These are phyloP conservation scores for Oncorhynchus kisutch DNA, from an alignment of 2,113 vertebrate genomes.

Conservation along the genomic window DNA sequence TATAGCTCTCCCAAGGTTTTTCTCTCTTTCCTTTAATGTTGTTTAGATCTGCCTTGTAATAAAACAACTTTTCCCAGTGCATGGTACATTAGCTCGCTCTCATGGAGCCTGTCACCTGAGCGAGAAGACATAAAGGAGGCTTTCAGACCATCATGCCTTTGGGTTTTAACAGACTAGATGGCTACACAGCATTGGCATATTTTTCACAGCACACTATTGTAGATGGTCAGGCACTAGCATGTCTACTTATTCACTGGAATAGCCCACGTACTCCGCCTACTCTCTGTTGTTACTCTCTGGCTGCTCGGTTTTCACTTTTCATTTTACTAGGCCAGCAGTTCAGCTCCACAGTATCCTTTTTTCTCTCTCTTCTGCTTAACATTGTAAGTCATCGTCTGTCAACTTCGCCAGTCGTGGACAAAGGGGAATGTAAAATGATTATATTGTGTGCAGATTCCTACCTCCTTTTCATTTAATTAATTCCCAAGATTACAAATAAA, in stretches of 20 bases:
- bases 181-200: slow-evolving; percentile 45
- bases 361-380: slow-evolving; percentile 47
- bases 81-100: slow-evolving; percentile 74
- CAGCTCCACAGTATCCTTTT: slow-evolving; percentile 20
- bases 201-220: slow-evolving; percentile 42
- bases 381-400: slow-evolving; percentile 48
- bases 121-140: slow-evolving; percentile 44
- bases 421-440: slow-evolving; percentile 59
- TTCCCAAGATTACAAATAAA: slow-evolving; percentile 69
- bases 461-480: slow-evolving; percentile 61
- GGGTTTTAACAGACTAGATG: slow-evolving; percentile 46
- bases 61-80: slow-evolving; percentile 70
- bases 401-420: slow-evolving; percentile 22
- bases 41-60: slow-evolving; percentile 76
- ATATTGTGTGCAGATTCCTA: slow-evolving; percentile 48
- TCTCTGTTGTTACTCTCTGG: background rate
- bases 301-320: background rate
- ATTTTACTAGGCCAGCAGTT: too few species aligned
- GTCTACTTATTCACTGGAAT: slow-evolving; percentile 39
- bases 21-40: slow-evolving; percentile 11
- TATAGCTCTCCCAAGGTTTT: slow-evolving; percentile 56
- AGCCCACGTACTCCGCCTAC: background rate
- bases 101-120: slow-evolving; percentile 53
- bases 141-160: slow-evolving; percentile 46
- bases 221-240: slow-evolving; percentile 45